Percentiles rank a stretch among this genome's conserved stretches.
phyloP scores from a whole-genome alignment of 2,797 vertebrate genomes.

The Gallirallus australis region DNA sequence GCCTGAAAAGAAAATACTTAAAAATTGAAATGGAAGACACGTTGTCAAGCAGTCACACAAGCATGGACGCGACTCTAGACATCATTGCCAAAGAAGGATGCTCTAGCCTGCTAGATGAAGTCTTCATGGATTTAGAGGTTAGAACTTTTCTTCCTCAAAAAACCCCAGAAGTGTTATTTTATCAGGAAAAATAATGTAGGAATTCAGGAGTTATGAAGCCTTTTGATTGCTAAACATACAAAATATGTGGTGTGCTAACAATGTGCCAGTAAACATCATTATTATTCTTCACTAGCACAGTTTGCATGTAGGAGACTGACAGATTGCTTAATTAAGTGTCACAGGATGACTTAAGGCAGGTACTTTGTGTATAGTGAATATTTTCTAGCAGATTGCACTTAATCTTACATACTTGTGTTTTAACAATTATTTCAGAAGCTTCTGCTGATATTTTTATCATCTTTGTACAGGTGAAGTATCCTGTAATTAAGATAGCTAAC shows the following conservation, averaged over 20 bases:
- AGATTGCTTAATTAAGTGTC: background rate
- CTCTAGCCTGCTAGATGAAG: constrained; percentile 92
- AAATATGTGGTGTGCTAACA: background rate
- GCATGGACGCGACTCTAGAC: constrained; percentile 88
- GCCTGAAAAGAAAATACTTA: constrained; percentile 94
- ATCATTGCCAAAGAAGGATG: constrained; percentile 93
- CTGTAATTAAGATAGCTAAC: background rate
- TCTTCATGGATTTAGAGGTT: constrained; percentile 97
- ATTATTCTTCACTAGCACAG: background rate
- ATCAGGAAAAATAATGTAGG: background rate
- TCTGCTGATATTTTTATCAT: background rate
- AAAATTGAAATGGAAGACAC: constrained; percentile 80
- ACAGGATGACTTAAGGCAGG: background rate
- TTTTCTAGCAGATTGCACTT: background rate
- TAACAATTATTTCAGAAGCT: background rate
- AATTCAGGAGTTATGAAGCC: background rate
- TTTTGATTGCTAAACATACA: background rate
- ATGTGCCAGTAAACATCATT: background rate
- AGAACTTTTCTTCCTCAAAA: constrained; percentile 2
- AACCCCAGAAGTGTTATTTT: background rate
- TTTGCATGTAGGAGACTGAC: background rate
- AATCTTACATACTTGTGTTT: background rate
- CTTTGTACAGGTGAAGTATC: background rate
- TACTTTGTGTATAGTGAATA: background rate
- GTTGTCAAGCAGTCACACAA: constrained; percentile 76